These are phyloP conservation scores for Sebastes iracundus DNA, from an alignment of 2,797 vertebrate genomes.

Conservation along the genomic window DNA sequence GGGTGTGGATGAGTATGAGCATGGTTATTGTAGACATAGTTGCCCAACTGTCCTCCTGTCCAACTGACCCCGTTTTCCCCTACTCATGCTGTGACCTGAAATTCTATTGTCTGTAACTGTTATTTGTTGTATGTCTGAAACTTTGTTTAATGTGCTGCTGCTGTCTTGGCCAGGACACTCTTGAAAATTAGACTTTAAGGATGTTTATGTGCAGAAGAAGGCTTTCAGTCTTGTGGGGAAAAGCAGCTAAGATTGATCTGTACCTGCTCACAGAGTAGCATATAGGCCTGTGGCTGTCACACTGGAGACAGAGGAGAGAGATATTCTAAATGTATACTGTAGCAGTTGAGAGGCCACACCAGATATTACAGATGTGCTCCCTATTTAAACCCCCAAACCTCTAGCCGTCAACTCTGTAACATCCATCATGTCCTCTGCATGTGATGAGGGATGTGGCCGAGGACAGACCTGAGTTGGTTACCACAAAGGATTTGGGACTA, in stretches of 20 bases:
- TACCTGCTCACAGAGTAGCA: constrained; percentile 26
- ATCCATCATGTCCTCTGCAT: constrained; percentile 59
- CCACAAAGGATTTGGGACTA: constrained; percentile 38
- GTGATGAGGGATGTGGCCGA: constrained; percentile 32
- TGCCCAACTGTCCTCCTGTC: too few relatives aligned
- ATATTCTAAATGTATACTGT: constrained; percentile 51
- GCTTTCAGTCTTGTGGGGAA: constrained; percentile 13
- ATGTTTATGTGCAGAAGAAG: constrained; percentile 7
- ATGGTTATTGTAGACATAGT: too few relatives aligned
- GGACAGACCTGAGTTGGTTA: constrained; percentile 30
- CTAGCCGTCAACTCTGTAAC: constrained; percentile 54
- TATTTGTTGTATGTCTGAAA: background rate
- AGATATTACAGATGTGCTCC: constrained; percentile 59
- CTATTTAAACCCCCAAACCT: constrained; percentile 67
- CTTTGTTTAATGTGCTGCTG: background rate
- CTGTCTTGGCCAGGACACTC: background rate
- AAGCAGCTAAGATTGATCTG: constrained; percentile 38
- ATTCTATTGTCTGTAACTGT: background rate
- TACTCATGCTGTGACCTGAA: background rate
- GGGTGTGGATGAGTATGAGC: too few relatives aligned
- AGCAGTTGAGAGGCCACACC: constrained; percentile 54
- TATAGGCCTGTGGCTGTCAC: constrained; percentile 58
- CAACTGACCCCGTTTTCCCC: too few relatives aligned
- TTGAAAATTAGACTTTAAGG: background rate
- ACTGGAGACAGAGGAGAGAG: constrained; percentile 21